These are phyloP conservation scores for Suricata suricatta DNA, from an alignment of 2,113 vertebrate genomes.

Conservation along the genomic window DNA sequence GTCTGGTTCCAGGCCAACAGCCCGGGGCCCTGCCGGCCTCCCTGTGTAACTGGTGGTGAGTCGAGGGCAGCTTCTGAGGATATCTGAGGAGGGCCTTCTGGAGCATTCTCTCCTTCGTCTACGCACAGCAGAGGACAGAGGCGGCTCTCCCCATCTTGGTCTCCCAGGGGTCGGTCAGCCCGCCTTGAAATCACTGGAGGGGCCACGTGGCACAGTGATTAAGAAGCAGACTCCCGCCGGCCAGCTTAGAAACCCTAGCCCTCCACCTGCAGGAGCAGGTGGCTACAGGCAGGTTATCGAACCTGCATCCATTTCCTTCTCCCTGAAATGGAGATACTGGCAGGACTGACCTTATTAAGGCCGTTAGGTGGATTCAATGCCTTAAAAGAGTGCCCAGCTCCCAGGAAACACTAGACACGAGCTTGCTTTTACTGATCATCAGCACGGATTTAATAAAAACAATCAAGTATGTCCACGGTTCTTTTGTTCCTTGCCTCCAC, in stretches of 20 bases:
- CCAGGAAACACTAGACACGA: background rate
- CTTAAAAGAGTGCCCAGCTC: background rate
- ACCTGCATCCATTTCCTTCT: background rate
- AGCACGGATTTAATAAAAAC: background rate
- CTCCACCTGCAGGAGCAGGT: too few species aligned
- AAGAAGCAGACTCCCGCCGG: too few species aligned
- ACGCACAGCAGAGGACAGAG: background rate
- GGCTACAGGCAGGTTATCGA: background rate
- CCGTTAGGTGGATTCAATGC: background rate
- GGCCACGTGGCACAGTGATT: fast-evolving
- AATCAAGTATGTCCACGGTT: background rate
- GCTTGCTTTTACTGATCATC: background rate
- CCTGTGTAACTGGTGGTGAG: background rate
- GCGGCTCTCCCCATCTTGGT: background rate
- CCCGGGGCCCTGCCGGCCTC: background rate
- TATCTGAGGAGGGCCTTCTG: background rate
- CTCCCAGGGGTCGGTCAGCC: background rate
- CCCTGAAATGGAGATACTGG: background rate
- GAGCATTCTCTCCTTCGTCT: background rate
- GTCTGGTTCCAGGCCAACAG: background rate
- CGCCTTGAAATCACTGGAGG: background rate
- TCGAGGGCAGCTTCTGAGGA: background rate
- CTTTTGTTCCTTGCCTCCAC: background rate
- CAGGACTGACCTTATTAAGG: background rate
- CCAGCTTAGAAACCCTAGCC: background rate